Evolutionary conservation across 2,888 invertebrate genomes (phyloP).

Genomic region (Melinopterus prodromus): DNA sequence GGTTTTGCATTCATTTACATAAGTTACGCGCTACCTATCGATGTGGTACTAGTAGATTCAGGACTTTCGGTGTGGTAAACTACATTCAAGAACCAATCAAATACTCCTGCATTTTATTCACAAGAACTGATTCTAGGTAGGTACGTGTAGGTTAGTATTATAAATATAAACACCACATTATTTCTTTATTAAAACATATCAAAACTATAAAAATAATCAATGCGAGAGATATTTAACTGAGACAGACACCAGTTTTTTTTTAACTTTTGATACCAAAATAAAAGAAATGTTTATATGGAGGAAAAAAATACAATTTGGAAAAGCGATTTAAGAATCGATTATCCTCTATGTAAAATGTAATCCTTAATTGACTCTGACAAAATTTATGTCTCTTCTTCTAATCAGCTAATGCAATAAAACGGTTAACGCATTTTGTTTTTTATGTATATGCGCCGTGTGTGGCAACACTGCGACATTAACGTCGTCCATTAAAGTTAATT

Average conservation of each 20-base stretch:
- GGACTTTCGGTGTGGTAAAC: neutral
- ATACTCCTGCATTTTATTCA: neutral
- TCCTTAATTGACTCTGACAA: neutral
- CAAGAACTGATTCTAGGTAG: neutral
- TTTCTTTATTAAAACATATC: too few relatives aligned
- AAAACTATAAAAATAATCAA: too few relatives aligned
- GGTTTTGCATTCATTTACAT: constrained; percentile 61
- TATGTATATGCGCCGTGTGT: constrained; percentile 4
- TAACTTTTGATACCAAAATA: neutral
- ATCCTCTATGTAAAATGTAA: neutral
- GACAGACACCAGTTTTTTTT: too few relatives aligned
- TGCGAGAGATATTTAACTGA: too few relatives aligned
- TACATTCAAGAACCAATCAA: neutral
- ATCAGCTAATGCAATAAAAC: neutral
- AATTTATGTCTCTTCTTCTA: neutral
- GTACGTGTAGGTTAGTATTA: neutral
- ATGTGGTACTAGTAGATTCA: neutral
- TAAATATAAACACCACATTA: too few relatives aligned
- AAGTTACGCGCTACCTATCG: constrained; percentile 41
- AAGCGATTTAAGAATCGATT: neutral
- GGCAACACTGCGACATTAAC: neutral
- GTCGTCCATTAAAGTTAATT: neutral
- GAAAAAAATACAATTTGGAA: neutral
- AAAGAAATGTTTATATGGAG: neutral
- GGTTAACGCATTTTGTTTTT: neutral